phyloP scores from a whole-genome alignment of 2,797 vertebrate genomes.

The Acanthurus lineatus region DNA sequence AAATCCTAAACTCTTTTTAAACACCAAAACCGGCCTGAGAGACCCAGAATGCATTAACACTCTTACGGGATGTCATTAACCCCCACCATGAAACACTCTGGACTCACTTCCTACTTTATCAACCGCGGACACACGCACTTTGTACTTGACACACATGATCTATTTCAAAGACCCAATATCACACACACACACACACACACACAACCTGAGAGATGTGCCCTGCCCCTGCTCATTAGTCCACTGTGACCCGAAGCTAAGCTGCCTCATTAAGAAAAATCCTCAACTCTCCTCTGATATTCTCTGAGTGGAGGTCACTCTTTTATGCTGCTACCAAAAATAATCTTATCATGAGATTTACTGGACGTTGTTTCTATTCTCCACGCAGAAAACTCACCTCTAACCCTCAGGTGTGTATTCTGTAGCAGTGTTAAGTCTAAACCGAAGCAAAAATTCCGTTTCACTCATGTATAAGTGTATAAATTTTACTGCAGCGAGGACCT shows the following conservation, averaged over 20 bases:
- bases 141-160: conserved; percentile 8
- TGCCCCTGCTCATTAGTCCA: conserved; percentile 27
- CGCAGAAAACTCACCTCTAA: neutral
- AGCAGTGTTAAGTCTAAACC: conserved; percentile 19
- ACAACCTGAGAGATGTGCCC: conserved; percentile 8
- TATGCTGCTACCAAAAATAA: conserved; percentile 16
- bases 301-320: conserved; percentile 14
- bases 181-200: neutral
- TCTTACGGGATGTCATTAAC: no score
- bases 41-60: no score
- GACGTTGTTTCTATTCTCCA: conserved; percentile 3
- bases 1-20: no score
- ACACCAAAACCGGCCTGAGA: no score
- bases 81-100: no score
- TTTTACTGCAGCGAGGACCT: no score
- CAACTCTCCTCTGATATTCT: conserved; percentile 9
- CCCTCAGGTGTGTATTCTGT: neutral
- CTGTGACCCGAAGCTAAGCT: conserved; percentile 24
- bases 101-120: conserved; percentile 17
- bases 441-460: conserved; percentile 10
- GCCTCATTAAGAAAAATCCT: conserved; percentile 22
- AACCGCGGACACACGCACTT: conserved; percentile 11
- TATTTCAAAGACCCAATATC: conserved; percentile 24
- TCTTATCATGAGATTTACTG: neutral
- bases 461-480: no score